Base-by-base conservation (phyloP, 2,113 vertebrate genomes). In the Sturnus vulgaris region DNA sequence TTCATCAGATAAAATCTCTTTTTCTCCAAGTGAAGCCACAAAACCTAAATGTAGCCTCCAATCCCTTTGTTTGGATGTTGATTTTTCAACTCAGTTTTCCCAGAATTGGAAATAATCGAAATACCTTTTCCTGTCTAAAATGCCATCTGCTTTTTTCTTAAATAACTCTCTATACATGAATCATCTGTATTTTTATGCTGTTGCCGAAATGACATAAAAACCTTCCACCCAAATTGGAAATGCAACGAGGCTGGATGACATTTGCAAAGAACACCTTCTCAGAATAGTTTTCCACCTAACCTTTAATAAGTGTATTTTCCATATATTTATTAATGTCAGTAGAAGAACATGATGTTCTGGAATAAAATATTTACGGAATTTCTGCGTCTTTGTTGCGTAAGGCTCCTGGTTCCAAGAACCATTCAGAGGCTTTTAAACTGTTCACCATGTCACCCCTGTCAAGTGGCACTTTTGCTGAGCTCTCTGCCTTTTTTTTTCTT, bases 251-350 rank as follows among this genome's bases (percentile, higher is more conserved):
- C 40, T 27, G 50, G 44, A 20, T 92, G 87, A 84, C 90, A 90
- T 94, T 93, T 95, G 72, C 72, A 84, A 75, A 88, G 69, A 81
- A 64, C 7, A 4, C 10, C 35, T 88, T 75, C 92, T 64, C 82
- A 61, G 82, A 94, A 88, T 3, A 79, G 40, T 13, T 95, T 87
- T 69, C 69, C 73, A 81, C 85, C 64, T 86, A 84, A 93, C 52
- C 52, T 95, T 96, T 93, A 93, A 52, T 71, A 68, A 86, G n/a
- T 53, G 78, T 24, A 46, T 92, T 90, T 92, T 71, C 86, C 69
- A 37, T 75, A 39, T 49, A 78, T 83, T 92, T 93, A 79, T 82
- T 86, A 71, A 28, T 82, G 73, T 42, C 94, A 81, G 24, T 7
- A 70, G 79, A 39, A 86, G 80, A 81, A 95, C 76, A 76, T 5